A percentile compares a stretch with the other conserved stretches of the same genome.
These are phyloP conservation scores for Agrotis clavis DNA, from an alignment of 2,888 invertebrate genomes.

Conservation along the genomic window DNA sequence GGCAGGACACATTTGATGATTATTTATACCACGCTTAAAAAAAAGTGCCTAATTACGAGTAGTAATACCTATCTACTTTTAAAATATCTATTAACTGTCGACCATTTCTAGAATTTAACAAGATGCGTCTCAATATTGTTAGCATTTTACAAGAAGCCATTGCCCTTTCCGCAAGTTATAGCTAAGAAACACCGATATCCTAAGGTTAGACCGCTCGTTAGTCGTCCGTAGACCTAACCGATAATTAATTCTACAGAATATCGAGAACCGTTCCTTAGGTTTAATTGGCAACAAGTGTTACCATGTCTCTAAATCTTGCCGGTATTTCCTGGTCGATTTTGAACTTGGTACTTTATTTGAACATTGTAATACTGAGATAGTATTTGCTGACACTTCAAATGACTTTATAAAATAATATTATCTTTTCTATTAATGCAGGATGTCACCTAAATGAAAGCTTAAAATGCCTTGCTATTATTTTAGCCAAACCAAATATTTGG, in stretches of 20 bases:
- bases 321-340: not conserved
- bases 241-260: slow-evolving; percentile 21
- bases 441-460: too few species aligned
- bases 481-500: too few species aligned
- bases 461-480: too few species aligned
- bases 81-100: too few species aligned
- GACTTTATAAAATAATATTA: too few species aligned
- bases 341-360: not conserved
- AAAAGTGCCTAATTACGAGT: too few species aligned
- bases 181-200: not conserved
- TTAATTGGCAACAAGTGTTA: slow-evolving; percentile 7
- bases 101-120: not conserved
- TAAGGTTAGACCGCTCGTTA: slow-evolving; percentile 10
- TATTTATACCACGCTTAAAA: too few species aligned
- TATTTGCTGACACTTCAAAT: not conserved
- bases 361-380: too few species aligned
- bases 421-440: too few species aligned
- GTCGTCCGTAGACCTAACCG: slow-evolving; percentile 7
- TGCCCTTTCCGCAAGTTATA: not conserved
- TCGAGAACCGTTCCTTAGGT: not conserved
- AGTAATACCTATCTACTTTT: too few species aligned
- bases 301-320: not conserved
- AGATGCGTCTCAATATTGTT: not conserved
- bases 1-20: too few species aligned
- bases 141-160: not conserved